These are phyloP conservation scores for Trisateles emortualis DNA, from an alignment of 2,888 invertebrate genomes.

Conservation along the genomic window DNA sequence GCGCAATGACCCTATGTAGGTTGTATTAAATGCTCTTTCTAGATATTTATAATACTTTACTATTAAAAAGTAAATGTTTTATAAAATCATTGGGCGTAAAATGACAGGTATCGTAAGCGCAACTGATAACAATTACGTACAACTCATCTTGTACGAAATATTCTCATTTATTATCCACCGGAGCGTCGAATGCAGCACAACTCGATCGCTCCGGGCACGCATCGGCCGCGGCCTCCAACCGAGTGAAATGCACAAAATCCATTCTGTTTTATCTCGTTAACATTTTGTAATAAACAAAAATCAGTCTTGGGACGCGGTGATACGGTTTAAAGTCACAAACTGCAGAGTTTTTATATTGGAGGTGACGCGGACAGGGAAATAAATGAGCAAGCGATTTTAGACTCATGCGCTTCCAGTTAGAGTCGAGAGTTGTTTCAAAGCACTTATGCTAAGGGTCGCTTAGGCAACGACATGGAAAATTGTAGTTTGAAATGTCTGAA, in stretches of 20 bases:
- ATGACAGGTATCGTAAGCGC: constrained; percentile 29
- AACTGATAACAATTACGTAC: constrained; percentile 37
- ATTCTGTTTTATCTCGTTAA: constrained; percentile 82
- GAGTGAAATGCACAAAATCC: constrained; percentile 83
- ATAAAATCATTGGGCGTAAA: constrained; percentile 35
- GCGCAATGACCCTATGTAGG: too few relatives aligned
- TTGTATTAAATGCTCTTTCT: background rate
- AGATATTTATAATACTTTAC: constrained; percentile 5
- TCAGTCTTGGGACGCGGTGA: constrained; percentile 33
- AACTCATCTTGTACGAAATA: constrained; percentile 47
- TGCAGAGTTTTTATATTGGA: constrained; percentile 60
- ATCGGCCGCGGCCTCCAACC: constrained; percentile 68
- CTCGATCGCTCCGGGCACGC: constrained; percentile 54
- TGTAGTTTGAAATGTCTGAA: constrained; percentile 21
- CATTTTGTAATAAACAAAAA: constrained; percentile 41
- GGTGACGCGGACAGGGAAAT: constrained; percentile 65
- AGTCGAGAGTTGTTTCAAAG: constrained; percentile 51
- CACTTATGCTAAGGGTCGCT: constrained; percentile 65
- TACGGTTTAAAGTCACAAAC: constrained; percentile 51
- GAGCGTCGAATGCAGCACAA: constrained; percentile 51
- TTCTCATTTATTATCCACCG: constrained; percentile 49
- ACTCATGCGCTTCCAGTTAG: constrained; percentile 50
- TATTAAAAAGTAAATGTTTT: constrained; percentile 30
- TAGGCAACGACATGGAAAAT: constrained; percentile 20
- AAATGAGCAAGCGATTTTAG: constrained; percentile 60